These are phyloP conservation scores for Podotricha telesiphe DNA, from an alignment of 2,888 invertebrate species.

Conservation along the genomic window DNA sequence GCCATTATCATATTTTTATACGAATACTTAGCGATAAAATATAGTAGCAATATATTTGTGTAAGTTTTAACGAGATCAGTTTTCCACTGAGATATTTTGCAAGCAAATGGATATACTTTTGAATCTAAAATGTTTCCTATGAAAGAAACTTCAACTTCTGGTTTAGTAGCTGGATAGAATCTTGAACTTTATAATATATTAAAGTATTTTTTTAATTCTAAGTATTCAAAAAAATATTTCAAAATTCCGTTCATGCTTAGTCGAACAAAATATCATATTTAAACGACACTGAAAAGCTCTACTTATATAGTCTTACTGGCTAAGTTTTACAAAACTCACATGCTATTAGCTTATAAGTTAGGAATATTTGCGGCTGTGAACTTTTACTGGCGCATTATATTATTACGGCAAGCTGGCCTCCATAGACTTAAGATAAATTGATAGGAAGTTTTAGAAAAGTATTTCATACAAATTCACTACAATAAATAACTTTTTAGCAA, in stretches of 20 bases:
- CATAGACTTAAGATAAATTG: not conserved
- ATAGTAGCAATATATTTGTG: conserved; percentile 14
- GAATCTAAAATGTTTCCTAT: conserved; percentile 14
- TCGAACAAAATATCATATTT: conserved; percentile 21
- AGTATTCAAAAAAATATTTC: not conserved
- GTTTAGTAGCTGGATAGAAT: not conserved
- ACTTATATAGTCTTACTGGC: conserved; percentile 16
- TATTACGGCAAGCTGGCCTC: conserved; percentile 48
- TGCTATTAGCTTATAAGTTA: conserved; percentile 55
- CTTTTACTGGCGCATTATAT: conserved; percentile 62
- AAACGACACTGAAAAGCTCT: conserved; percentile 6
- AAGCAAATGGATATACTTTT: conserved; percentile 10
- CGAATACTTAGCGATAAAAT: conserved; percentile 14
- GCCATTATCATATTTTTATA: conserved; percentile 11
- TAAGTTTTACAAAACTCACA: conserved; percentile 19
- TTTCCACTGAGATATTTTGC: conserved; percentile 13
- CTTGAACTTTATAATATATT: not conserved
- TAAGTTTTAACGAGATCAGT: conserved; percentile 11
- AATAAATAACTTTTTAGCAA: no score
- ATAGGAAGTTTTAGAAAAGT: not conserved
- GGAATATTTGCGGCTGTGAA: conserved; percentile 55
- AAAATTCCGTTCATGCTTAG: not conserved
- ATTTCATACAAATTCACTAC: not conserved
- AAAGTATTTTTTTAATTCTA: not conserved
- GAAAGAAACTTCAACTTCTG: not conserved